These are phyloP conservation scores for Agapetus fuscipes DNA, from an alignment of 2,888 invertebrate species.

Conservation along the genomic window DNA sequence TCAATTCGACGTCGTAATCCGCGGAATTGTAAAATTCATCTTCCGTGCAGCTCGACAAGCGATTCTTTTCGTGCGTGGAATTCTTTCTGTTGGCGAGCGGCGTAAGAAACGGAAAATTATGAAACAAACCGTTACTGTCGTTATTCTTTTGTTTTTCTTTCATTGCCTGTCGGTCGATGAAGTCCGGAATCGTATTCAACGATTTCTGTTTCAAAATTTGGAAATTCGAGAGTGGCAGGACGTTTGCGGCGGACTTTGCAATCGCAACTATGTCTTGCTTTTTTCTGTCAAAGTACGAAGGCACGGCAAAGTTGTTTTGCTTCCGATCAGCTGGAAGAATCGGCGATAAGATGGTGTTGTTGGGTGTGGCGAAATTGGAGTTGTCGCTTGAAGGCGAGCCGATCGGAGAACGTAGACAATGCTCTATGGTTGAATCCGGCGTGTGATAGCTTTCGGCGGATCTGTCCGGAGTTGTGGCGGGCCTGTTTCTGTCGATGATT, in stretches of 20 bases:
- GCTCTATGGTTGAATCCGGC: slow-evolving; percentile 32
- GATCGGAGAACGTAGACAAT: slow-evolving; percentile 16
- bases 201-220: slow-evolving; percentile 43
- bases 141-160: slow-evolving; percentile 25
- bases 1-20: slow-evolving; percentile 29
- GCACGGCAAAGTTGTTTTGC: slow-evolving; percentile 35
- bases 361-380: slow-evolving; percentile 12
- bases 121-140: slow-evolving; percentile 41
- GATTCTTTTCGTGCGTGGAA: slow-evolving; percentile 32
- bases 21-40: slow-evolving; percentile 41
- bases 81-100: slow-evolving; percentile 46
- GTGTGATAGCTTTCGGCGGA: slow-evolving; percentile 33
- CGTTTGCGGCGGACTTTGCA: slow-evolving; percentile 30
- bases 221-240: slow-evolving; percentile 38
- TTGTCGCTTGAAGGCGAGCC: slow-evolving; percentile 11
- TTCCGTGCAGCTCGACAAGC: slow-evolving; percentile 38
- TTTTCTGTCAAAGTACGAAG: slow-evolving; percentile 38
- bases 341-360: slow-evolving; percentile 27
- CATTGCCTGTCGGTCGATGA: slow-evolving; percentile 28
- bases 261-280: slow-evolving; percentile 31
- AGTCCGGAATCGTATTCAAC: slow-evolving; percentile 38
- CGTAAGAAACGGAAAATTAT: slow-evolving; percentile 48
- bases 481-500: slow-evolving; percentile 15
- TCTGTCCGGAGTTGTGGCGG: slow-evolving; percentile 22
- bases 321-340: slow-evolving; percentile 23